These are phyloP conservation scores for Pseudomugil tenellus DNA, from an alignment of 2,797 vertebrate species.

Conservation along the genomic window DNA sequence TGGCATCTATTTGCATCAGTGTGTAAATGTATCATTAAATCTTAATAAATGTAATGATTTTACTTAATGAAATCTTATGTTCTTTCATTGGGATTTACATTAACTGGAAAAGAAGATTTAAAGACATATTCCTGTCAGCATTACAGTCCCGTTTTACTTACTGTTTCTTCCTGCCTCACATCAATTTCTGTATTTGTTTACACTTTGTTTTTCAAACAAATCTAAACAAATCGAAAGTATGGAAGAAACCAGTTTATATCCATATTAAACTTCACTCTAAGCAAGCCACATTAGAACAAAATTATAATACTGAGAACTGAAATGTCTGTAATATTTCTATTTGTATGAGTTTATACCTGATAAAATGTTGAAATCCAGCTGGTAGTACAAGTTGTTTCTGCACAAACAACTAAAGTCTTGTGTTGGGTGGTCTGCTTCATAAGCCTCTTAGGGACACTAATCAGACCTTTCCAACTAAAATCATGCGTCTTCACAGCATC, in stretches of 20 bases:
- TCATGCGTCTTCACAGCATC: slow-evolving; percentile 14
- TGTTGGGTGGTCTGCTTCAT: slow-evolving; percentile 20
- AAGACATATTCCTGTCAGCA: background rate
- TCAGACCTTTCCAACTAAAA: slow-evolving; percentile 4
- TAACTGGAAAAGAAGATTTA: background rate
- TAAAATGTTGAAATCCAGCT: no score
- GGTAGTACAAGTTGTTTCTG: background rate
- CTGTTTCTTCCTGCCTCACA: background rate
- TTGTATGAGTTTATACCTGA: background rate
- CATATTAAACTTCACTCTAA: background rate
- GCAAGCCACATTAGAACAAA: background rate
- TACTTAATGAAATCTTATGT: background rate
- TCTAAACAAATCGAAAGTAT: background rate
- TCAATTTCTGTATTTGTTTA: background rate
- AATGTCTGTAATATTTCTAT: background rate
- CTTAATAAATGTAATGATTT: background rate
- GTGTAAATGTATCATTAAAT: background rate
- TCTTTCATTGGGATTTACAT: background rate
- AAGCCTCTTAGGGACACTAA: slow-evolving; percentile 12
- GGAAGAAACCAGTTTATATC: background rate
- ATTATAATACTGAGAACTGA: background rate
- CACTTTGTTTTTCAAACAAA: background rate
- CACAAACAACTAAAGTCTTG: slow-evolving; percentile 1
- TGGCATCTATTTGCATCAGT: background rate
- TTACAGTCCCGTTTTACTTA: background rate